Evolutionary conservation across 1,140 invertebrate genomes (phyloP).

Genomic region (Lerema accius): DNA sequence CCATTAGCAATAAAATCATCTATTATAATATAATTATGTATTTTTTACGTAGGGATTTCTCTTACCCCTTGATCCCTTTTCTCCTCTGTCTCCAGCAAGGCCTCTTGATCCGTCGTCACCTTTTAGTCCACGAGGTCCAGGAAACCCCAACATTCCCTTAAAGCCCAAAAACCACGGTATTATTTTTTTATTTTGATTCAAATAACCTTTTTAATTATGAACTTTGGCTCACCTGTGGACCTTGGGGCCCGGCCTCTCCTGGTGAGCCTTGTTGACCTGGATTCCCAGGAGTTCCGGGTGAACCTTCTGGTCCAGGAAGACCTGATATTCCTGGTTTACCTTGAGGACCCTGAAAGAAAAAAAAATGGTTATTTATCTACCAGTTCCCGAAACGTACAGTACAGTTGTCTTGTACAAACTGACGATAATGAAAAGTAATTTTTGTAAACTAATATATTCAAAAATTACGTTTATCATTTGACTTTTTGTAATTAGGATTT

Average conservation of each 20-base stretch:
- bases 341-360: conserved; percentile 84
- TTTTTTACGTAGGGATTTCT: not conserved
- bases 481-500: too few relatives aligned
- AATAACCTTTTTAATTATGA: not conserved
- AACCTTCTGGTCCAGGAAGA: conserved; percentile 88
- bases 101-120: conserved; percentile 91
- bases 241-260: conserved; percentile 86
- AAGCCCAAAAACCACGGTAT: not conserved
- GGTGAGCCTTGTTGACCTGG: conserved; percentile 86
- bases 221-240: conserved; percentile 81
- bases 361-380: conserved; percentile 12
- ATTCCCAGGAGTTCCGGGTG: conserved; percentile 88
- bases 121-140: conserved; percentile 88
- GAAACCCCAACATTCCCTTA: conserved; percentile 88
- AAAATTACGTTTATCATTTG: too few relatives aligned
- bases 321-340: conserved; percentile 90
- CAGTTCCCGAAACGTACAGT: not conserved
- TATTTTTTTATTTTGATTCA: not conserved
- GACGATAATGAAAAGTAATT: too few relatives aligned
- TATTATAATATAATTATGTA: too few relatives aligned
- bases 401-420: too few relatives aligned
- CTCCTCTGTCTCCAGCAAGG: conserved; percentile 83
- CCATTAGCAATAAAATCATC: too few relatives aligned
- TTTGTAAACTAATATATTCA: too few relatives aligned
- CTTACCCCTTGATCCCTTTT: conserved; percentile 78